Base-by-base conservation (phyloP, 1,140 invertebrate species). In the Papilio dardanus region DNA sequence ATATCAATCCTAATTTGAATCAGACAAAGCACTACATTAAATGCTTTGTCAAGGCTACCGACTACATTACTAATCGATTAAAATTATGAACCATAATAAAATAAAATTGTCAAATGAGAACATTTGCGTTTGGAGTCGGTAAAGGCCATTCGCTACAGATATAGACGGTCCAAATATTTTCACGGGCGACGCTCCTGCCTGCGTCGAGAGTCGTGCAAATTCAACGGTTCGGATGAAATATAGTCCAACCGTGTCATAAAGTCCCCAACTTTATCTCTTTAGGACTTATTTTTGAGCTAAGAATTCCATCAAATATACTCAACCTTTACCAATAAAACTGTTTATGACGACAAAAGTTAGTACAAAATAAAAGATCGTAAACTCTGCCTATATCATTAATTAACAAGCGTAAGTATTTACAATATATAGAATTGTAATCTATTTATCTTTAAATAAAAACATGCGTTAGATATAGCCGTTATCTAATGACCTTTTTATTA, bases 151-250 rank as follows among this genome's bases (percentile, higher is more conserved):
- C 85, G 83, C 83, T 81, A 88, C 90, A 67, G 86, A 92, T 88
- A 89, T 92, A 92, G 87, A 89, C 86, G 88, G 75, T 81, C 86
- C 83, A 87, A 90, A 91, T 91, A 91, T 86, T 91, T 91, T 87
- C 86, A 86, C 85, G 88, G 86, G 77, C 88, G 83, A 76, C 88
- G 88, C 86, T 85, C 86, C 89, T 84, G 76, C 79, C 71, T 80
- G 78, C 46, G 65, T 62, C 54, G 67, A 21, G 67, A 73, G 42
- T 50, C 46, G 30, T n/a, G 71, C 24, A 50, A 37, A 71, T 71
- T 54, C 42, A 50, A 71, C n/a, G 42, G 28, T 54, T 58, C 19
- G 30, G 42, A 58, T 54, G 46, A 73, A 73, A 73, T 73, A 31
- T 73, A 58, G 28, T n/a, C 46, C 46, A 73, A 58, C n/a, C 46